These are phyloP conservation scores for Andrena dorsata DNA, from an alignment of 2,888 invertebrate genomes.

Conservation along the genomic window DNA sequence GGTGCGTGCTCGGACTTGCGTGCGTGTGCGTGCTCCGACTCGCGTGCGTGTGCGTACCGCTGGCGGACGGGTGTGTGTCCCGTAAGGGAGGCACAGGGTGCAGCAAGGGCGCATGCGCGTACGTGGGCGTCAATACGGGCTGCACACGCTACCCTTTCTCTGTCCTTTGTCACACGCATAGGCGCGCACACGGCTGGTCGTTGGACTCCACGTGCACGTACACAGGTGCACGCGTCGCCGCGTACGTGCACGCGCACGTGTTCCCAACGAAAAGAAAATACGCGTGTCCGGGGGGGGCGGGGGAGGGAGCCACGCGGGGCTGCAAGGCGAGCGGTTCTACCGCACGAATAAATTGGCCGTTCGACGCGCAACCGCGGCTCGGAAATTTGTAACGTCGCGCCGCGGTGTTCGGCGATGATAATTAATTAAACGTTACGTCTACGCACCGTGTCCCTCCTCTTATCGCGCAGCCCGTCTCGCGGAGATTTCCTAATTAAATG, in stretches of 20 bases:
- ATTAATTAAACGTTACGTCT: constrained; percentile 45
- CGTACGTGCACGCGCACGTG: constrained; percentile 45
- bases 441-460: neutral
- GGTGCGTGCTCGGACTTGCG: constrained; percentile 17
- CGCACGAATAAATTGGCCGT: constrained; percentile 65
- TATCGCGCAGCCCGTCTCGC: constrained; percentile 1
- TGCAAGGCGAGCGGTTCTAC: constrained; percentile 67
- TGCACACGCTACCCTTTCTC: constrained; percentile 80
- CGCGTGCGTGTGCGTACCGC: constrained; percentile 38
- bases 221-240: constrained; percentile 8
- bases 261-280: constrained; percentile 62
- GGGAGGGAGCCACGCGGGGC: constrained; percentile 51
- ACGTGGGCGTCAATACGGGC: constrained; percentile 82
- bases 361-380: constrained; percentile 42
- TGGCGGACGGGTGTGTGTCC: constrained; percentile 59
- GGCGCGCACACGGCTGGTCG: neutral
- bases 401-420: constrained; percentile 9
- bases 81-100: constrained; percentile 64
- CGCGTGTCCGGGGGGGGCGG: constrained; percentile 10
- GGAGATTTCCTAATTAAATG: constrained; percentile 46
- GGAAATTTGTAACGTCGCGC: constrained; percentile 42
- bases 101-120: constrained; percentile 79
- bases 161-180: constrained; percentile 74
- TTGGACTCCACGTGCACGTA: constrained; percentile 44
- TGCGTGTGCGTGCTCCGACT: constrained; percentile 40